phyloP scores from a whole-genome alignment of 2,888 invertebrate species.

The Ormyrus pomaceus region DNA sequence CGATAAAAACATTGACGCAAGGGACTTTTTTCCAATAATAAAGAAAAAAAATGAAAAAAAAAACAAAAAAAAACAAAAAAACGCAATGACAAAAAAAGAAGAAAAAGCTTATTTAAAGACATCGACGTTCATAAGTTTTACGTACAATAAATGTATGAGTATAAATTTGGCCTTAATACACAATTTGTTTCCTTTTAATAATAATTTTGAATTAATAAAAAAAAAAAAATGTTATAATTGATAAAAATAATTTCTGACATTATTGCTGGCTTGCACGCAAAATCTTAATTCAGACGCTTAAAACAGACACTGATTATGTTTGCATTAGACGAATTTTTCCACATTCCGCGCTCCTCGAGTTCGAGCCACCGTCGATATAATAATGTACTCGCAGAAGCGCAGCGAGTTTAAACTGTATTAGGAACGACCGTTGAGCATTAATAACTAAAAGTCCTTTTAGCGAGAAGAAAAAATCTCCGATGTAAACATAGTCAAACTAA shows the following conservation, averaged over 20 bases:
- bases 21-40: conserved; percentile 52
- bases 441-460: conserved; percentile 24
- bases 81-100: not conserved
- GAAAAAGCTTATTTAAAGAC: conserved; percentile 54
- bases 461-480: conserved; percentile 39
- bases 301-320: conserved; percentile 46
- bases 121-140: conserved; percentile 57
- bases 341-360: not conserved
- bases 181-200: conserved; percentile 56
- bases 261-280: conserved; percentile 40
- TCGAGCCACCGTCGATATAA: not conserved
- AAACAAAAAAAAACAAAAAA: not conserved
- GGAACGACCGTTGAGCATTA: conserved; percentile 43
- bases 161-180: conserved; percentile 57
- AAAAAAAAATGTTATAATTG: conserved; percentile 50
- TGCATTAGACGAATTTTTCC: conserved; percentile 40
- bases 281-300: conserved; percentile 42
- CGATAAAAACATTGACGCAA: conserved; percentile 56
- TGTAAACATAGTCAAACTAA: conserved; percentile 48
- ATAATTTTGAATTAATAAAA: conserved; percentile 56
- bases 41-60: conserved; percentile 24
- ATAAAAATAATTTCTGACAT: conserved; percentile 47
- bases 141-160: conserved; percentile 58
- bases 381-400: not conserved
- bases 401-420: conserved; percentile 43